A percentile compares a stretch with the other conserved stretches of the same genome.
Conservation (phyloP, 2,113 vertebrate genomes). For the Dasypus novemcinctus region DNA sequence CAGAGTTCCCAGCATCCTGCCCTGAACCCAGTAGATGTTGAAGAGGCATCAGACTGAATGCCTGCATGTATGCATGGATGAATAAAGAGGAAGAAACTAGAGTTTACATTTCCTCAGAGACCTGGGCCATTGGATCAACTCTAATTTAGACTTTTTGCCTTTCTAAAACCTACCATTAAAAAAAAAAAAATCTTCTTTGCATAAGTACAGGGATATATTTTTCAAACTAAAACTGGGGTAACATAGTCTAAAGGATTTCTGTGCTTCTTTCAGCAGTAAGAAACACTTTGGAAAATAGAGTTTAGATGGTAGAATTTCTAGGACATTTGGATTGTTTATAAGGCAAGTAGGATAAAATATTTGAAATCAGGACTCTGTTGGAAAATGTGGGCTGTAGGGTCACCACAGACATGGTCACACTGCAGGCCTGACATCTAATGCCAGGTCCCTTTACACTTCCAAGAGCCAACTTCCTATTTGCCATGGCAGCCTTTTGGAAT, state of each 20-base stretch:
- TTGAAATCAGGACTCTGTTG: slow-evolving; percentile 5
- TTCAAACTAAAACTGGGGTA: slow-evolving; percentile 27
- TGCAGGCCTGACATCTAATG: background rate
- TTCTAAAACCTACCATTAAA: slow-evolving; percentile 37
- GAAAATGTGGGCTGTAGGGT: slow-evolving; percentile 21
- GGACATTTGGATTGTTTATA: slow-evolving; percentile 27
- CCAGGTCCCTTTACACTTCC: background rate
- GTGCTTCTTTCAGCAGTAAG: background rate
- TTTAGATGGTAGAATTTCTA: background rate
- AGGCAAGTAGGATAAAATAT: background rate
- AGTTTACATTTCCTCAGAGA: background rate
- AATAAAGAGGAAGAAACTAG: background rate
- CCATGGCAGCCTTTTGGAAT: slow-evolving; percentile 32
- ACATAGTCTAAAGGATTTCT: slow-evolving; percentile 8
- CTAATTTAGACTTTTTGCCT: slow-evolving; percentile 37
- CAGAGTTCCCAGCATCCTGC: background rate
- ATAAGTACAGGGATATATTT: background rate
- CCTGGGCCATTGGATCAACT: background rate
- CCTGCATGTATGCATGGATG: background rate
- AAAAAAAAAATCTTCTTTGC: background rate
- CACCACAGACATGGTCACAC: background rate
- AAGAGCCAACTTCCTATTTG: slow-evolving; percentile 7
- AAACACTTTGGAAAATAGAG: slow-evolving; percentile 24
- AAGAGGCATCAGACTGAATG: background rate
- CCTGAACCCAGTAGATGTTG: background rate